phyloP scores from a whole-genome alignment of 2,113 vertebrate species.

The Leucopsar rothschildi region DNA sequence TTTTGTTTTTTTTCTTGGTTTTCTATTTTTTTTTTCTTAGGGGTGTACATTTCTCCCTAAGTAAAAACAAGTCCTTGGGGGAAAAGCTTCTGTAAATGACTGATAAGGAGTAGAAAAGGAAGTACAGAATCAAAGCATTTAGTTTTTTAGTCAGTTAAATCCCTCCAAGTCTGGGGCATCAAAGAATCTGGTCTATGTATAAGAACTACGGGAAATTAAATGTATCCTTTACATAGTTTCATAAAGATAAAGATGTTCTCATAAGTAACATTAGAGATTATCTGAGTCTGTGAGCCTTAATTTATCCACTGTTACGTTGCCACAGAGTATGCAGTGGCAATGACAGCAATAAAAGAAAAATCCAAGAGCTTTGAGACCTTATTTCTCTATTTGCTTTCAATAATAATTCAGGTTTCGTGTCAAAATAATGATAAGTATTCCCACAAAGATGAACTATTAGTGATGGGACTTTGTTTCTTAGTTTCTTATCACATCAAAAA shows the following conservation, averaged over 20 bases:
- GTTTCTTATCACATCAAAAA: slow-evolving; percentile 64
- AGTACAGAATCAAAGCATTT: not conserved
- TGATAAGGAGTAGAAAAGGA: slow-evolving; percentile 54
- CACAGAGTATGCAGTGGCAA: slow-evolving; percentile 42
- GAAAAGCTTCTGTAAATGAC: slow-evolving; percentile 38
- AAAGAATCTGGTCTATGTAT: not conserved
- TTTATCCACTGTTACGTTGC: slow-evolving; percentile 61
- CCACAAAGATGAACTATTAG: slow-evolving; percentile 69
- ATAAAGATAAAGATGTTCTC: slow-evolving; percentile 46
- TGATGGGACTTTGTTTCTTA: slow-evolving; percentile 58
- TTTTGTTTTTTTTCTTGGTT: not conserved
- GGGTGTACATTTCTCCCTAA: not conserved
- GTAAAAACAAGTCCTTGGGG: slow-evolving; percentile 12
- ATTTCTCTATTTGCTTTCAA: slow-evolving; percentile 72
- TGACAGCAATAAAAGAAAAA: slow-evolving; percentile 65
- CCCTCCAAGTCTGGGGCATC: not conserved
- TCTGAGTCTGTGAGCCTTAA: slow-evolving; percentile 47
- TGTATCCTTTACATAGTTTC: slow-evolving; percentile 36
- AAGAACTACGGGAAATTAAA: slow-evolving; percentile 58
- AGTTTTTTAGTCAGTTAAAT: not conserved
- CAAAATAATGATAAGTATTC: slow-evolving; percentile 73
- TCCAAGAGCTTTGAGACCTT: slow-evolving; percentile 56
- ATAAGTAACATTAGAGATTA: slow-evolving; percentile 49
- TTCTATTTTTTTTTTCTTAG: not conserved
- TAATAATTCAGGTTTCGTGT: slow-evolving; percentile 70